A percentile compares a stretch with the other conserved stretches of the same genome.
phyloP scores from a whole-genome alignment of 2,113 vertebrate species.

The Pelecanoides urinatrix region DNA sequence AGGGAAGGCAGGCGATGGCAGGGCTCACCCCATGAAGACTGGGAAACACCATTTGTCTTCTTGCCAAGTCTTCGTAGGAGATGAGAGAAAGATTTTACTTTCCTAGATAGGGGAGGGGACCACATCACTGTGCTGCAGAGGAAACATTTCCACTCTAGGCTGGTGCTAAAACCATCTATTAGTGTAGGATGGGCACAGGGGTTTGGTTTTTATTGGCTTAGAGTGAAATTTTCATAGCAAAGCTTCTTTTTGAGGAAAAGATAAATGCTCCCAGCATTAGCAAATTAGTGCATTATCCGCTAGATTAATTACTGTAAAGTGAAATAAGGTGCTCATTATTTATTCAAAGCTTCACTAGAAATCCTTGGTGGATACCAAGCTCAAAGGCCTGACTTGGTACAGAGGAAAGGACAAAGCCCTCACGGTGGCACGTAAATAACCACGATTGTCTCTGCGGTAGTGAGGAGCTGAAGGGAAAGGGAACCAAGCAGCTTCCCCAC shows the following conservation, averaged over 20 bases:
- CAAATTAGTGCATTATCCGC: not conserved
- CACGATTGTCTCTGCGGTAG: accelerated
- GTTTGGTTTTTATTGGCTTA: not conserved
- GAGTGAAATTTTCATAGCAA: not conserved
- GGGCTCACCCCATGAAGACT: no score
- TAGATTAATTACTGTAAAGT: conserved; percentile 49
- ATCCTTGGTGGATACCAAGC: not conserved
- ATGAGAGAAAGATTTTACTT: not conserved
- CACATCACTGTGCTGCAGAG: not conserved
- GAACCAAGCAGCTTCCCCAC: not conserved
- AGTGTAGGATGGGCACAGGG: not conserved
- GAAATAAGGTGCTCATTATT: not conserved
- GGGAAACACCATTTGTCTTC: not conserved
- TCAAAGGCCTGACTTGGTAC: not conserved
- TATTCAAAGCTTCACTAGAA: not conserved
- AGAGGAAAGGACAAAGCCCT: not conserved
- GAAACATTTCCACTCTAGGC: not conserved
- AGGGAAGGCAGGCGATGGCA: not conserved
- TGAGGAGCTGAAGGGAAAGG: not conserved
- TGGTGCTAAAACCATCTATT: not conserved
- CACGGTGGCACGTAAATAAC: not conserved
- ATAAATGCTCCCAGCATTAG: not conserved
- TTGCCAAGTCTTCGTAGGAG: not conserved
- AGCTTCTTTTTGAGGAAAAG: conserved; percentile 1
- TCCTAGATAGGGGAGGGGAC: not conserved